A percentile compares a stretch with the other conserved stretches of the same genome.
phyloP scores from a whole-genome alignment of 2,113 vertebrate genomes.

The Procavia capensis region DNA sequence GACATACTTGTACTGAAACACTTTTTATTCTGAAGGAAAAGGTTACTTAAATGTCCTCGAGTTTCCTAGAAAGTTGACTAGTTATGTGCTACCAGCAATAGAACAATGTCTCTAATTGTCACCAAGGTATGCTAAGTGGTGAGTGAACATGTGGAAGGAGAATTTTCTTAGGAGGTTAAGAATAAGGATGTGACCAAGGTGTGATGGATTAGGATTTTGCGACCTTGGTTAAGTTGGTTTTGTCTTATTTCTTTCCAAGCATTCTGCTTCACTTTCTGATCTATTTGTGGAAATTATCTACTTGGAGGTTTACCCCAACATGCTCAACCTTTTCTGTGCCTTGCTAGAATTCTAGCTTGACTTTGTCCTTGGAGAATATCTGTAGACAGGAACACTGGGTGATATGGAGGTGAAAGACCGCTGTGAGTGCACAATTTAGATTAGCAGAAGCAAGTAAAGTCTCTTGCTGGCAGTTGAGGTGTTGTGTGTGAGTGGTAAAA shows the following conservation, averaged over 20 bases:
- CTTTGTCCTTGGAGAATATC: not conserved
- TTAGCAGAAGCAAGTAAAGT: not conserved
- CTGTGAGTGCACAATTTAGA: not conserved
- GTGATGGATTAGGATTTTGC: not conserved
- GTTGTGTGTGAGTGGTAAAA: not conserved
- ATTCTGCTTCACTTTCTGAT: not conserved
- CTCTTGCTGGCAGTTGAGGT: not conserved
- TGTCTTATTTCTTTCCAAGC: not conserved
- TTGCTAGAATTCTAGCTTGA: not conserved
- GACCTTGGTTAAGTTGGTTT: not conserved
- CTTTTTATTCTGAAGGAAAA: not conserved
- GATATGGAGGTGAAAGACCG: not conserved
- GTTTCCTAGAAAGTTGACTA: slow-evolving; percentile 7
- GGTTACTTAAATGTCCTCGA: not conserved
- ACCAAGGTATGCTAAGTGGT: not conserved
- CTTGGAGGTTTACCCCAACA: not conserved
- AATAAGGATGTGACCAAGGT: not conserved
- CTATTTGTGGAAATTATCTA: not conserved
- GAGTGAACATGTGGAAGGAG: not conserved
- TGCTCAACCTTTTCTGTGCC: not conserved
- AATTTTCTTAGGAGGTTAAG: not conserved
- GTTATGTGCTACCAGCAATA: not conserved
- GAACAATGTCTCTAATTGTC: not conserved
- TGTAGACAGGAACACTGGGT: not conserved
- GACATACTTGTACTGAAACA: not conserved